phyloP scores from a whole-genome alignment of 2,888 invertebrate species.

The Polydesmus complanatus region DNA sequence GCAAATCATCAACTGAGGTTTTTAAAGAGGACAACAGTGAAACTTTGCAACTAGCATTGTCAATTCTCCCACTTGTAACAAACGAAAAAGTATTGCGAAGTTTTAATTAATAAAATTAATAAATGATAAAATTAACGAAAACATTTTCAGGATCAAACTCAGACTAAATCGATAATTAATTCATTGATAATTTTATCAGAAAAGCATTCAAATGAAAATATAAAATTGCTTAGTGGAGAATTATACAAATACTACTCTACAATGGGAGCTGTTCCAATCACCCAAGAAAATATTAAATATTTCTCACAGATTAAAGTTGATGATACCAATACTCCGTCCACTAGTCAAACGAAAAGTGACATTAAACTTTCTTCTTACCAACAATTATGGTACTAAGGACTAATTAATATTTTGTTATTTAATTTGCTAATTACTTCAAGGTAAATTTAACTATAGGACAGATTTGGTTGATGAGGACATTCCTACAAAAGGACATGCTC shows the following conservation, averaged over 20 bases:
- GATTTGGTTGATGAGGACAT: slow-evolving; percentile 55
- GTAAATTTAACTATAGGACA: slow-evolving; percentile 23
- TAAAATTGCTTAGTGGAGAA: neutral
- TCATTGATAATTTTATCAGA: neutral
- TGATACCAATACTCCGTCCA: too few relatives aligned
- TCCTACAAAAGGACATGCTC: slow-evolving; percentile 67
- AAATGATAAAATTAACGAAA: too few relatives aligned
- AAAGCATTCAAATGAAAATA: neutral
- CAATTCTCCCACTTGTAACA: neutral
- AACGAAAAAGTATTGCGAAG: neutral
- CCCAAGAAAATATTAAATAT: neutral
- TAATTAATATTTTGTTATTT: too few relatives aligned
- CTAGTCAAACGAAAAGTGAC: too few relatives aligned
- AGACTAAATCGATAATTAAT: neutral
- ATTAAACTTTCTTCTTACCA: neutral
- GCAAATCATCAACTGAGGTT: neutral
- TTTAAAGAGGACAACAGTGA: neutral
- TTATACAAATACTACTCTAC: neutral
- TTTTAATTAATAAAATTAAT: too few relatives aligned
- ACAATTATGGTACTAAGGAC: neutral
- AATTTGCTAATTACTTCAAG: too few relatives aligned
- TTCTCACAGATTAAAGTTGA: too few relatives aligned
- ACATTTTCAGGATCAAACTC: neutral
- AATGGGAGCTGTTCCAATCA: neutral
- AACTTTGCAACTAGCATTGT: neutral